phyloP scores from a whole-genome alignment of 2,888 invertebrate species.

The Chloroclysta siterata region DNA sequence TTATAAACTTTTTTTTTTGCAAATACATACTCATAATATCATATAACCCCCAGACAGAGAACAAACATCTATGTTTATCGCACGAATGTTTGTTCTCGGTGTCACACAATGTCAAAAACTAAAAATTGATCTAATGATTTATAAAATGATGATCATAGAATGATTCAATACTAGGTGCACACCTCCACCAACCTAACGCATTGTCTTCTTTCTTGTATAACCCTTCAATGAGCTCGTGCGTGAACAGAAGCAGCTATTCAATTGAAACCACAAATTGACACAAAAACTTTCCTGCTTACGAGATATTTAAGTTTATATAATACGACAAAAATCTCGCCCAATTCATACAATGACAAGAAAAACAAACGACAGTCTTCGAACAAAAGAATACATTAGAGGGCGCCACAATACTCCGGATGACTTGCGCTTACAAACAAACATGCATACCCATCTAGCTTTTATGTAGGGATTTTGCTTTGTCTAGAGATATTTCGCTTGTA shows the following conservation, averaged over 20 bases:
- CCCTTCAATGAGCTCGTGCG: too few species aligned
- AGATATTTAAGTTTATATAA: neutral
- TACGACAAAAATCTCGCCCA: conserved; percentile 5
- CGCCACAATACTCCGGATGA: conserved; percentile 18
- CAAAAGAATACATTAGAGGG: conserved; percentile 40
- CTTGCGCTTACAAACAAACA: conserved; percentile 38
- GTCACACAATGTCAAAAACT: too few species aligned
- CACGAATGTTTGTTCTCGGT: too few species aligned
- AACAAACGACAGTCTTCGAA: conserved; percentile 32
- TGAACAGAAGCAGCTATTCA: neutral
- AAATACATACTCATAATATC: too few species aligned
- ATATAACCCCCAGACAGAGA: too few species aligned
- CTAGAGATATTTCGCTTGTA: neutral
- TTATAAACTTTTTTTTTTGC: too few species aligned
- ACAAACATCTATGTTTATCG: too few species aligned
- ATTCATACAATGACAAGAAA: conserved; percentile 26
- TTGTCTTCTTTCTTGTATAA: too few species aligned
- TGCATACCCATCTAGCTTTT: conserved; percentile 15
- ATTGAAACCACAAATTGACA: neutral
- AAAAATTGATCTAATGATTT: too few species aligned
- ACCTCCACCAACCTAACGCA: too few species aligned
- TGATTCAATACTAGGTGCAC: too few species aligned
- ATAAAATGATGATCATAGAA: too few species aligned
- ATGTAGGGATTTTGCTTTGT: neutral
- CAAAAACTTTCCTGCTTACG: neutral